phyloP scores from a whole-genome alignment of 2,888 invertebrate genomes.

The Notocelia uddmanniana region DNA sequence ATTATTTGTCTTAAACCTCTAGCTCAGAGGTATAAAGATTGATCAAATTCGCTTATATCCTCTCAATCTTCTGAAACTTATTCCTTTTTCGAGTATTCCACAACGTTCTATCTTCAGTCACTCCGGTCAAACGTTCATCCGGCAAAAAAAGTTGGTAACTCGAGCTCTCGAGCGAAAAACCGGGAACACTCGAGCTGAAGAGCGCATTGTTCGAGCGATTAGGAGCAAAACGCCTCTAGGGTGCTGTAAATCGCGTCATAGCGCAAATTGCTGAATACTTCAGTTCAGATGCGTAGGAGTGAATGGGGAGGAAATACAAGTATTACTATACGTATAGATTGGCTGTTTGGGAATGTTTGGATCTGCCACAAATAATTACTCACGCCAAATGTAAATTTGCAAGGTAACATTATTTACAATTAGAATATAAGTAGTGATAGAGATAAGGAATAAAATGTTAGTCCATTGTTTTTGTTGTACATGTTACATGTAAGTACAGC shows the following conservation, averaged over 20 bases:
- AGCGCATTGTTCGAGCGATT: constrained; percentile 31
- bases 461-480: too few relatives aligned
- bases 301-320: not conserved
- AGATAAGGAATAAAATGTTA: too few relatives aligned
- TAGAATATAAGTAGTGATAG: too few relatives aligned
- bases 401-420: too few relatives aligned
- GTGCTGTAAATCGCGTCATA: constrained; percentile 22
- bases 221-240: constrained; percentile 19
- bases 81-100: not conserved
- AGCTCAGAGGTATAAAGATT: too few relatives aligned
- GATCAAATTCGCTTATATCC: too few relatives aligned
- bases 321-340: not conserved
- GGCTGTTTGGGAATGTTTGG: not conserved
- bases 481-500: too few relatives aligned
- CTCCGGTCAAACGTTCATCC: not conserved
- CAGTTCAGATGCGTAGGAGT: constrained; percentile 8
- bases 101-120: not conserved
- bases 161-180: constrained; percentile 14
- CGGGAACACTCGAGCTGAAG: constrained; percentile 7
- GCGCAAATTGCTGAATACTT: constrained; percentile 21
- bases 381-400: not conserved
- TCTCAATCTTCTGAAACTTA: too few relatives aligned
- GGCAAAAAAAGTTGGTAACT: constrained; percentile 8
- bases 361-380: not conserved
- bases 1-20: too few relatives aligned